Evolutionary conservation across 2,888 invertebrate species (phyloP), one percentile per base, ranked within the genome.

Genomic region (Eupithecia subumbrata): DNA sequence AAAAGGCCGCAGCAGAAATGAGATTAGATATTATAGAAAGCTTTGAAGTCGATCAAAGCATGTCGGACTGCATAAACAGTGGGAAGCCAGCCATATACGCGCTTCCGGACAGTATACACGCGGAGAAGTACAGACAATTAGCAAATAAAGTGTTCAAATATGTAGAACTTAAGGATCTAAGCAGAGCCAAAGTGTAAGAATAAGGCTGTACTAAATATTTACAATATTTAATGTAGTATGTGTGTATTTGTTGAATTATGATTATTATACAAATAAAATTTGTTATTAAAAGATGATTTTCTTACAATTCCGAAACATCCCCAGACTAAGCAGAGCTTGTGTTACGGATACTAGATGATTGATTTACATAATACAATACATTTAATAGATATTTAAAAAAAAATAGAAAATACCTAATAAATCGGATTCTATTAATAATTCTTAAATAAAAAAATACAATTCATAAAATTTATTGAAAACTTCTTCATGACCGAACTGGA

Each of bases 11-110:
- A 0, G 85, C 93, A 48, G 95, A 97, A 84, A 95, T 98, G 84
- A 95, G 96, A 83, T 93, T 96, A 0, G 92, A 95, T 43, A 94
- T 97, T 34, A 92, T 98, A 72, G 96, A 96, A 74, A 97, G 96
- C 86, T 96, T 98, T 78, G 97, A 98, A 76, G 94, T 98, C 8
- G 96, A 97, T 80, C 93, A 96, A n/a, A 92, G 94, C 71, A 96
- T 98, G 87, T 95, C 96, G 0, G 95, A 96, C 80, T 95, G 96
- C 74, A 96, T 96, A 76, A 98, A 98, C 87, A 95, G 92, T 71
- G 98, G 98, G 2, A 96, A 96, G 79, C 98, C 98, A 0, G 95
- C 98, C 4, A 96, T 97, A 73, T 92, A 98, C 70, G 95, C 96
- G 0, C 88, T 96, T 16, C 96, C 97, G 0, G 94, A 96, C 69